These are phyloP conservation scores for Catonia carolina DNA, from an alignment of 2,888 invertebrate species.

Conservation along the genomic window DNA sequence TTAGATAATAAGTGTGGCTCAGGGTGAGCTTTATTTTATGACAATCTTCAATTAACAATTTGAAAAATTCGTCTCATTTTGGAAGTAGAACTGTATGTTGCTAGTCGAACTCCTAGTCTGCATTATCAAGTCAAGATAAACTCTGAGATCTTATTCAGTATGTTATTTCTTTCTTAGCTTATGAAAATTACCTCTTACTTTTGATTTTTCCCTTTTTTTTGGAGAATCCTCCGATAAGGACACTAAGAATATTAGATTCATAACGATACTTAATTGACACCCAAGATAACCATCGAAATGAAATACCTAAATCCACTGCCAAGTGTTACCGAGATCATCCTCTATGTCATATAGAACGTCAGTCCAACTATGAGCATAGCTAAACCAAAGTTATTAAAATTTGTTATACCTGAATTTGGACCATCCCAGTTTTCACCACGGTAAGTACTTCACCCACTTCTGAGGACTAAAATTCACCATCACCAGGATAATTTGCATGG, in stretches of 20 bases:
- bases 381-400: slow-evolving; percentile 97
- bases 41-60: no score
- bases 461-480: slow-evolving; percentile 63
- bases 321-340: slow-evolving; percentile 90
- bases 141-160: slow-evolving; percentile 92
- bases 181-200: slow-evolving; percentile 96
- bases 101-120: no score
- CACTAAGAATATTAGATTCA: slow-evolving; percentile 99
- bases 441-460: slow-evolving; percentile 48
- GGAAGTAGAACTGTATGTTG: no score
- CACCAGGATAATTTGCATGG: slow-evolving; percentile 66
- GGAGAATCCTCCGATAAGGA: slow-evolving; percentile 97
- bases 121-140: slow-evolving; percentile 99
- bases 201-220: slow-evolving; percentile 99
- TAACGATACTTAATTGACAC: slow-evolving; percentile 99
- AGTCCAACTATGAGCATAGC: slow-evolving; percentile 99
- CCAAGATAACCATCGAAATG: slow-evolving; percentile 96
- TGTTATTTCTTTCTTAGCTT: slow-evolving; percentile 96
- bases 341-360: slow-evolving; percentile 94
- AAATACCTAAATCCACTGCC: slow-evolving; percentile 99
- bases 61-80: no score
- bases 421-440: slow-evolving; percentile 77
- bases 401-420: slow-evolving; percentile 92
- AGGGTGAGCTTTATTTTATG: no score
- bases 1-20: no score